Conservation (phyloP, 2,888 invertebrate species). For the Ormyrus thymus region DNA sequence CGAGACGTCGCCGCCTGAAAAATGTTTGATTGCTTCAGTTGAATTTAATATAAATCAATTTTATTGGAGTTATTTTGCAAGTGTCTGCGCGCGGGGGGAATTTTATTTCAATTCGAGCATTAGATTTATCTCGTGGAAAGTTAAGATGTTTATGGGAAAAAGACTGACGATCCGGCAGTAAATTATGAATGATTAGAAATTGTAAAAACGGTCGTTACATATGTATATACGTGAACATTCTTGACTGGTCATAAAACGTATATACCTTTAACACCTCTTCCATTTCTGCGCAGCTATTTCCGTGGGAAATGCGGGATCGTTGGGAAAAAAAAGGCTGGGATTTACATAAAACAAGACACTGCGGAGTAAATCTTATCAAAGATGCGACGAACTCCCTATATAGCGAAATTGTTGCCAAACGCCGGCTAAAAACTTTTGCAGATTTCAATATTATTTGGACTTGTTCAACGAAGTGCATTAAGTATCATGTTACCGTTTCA, state of each 20-base stretch:
- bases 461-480: too few relatives aligned
- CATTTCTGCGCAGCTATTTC: constrained; percentile 21
- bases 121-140: background rate
- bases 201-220: constrained; percentile 16
- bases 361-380: constrained; percentile 13
- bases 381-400: constrained; percentile 3
- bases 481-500: too few relatives aligned
- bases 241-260: constrained; percentile 9
- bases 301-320: background rate
- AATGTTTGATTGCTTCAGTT: too few relatives aligned
- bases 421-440: constrained; percentile 2
- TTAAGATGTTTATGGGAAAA: background rate
- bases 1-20: too few relatives aligned
- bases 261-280: constrained; percentile 16
- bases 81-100: background rate
- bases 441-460: background rate
- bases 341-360: constrained; percentile 24
- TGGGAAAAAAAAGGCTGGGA: background rate
- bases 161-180: background rate
- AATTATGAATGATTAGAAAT: constrained; percentile 29
- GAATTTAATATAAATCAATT: too few relatives aligned
- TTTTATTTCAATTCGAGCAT: background rate
- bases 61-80: constrained; percentile 13
- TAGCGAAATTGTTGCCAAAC: constrained; percentile 4
- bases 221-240: constrained; percentile 18